phyloP scores from a whole-genome alignment of 2,797 vertebrate species.

The Lagodon rhomboides region DNA sequence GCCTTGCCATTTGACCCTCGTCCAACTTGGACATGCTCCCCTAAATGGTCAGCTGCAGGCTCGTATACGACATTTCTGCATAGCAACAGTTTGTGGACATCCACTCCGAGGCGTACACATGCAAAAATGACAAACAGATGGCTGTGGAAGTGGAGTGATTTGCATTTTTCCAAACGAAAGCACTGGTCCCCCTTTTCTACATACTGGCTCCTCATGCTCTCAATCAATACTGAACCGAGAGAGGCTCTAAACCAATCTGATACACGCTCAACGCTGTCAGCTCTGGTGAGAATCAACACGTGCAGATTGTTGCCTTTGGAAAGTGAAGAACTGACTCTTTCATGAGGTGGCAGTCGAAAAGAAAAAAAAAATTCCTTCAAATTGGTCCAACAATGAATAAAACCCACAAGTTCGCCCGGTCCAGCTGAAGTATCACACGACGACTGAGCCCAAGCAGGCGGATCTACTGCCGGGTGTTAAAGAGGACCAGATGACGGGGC shows the following conservation, averaged over 20 bases:
- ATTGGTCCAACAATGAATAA: constrained; percentile 61
- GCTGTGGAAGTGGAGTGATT: constrained; percentile 22
- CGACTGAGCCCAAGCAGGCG: constrained; percentile 46
- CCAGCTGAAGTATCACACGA: constrained; percentile 68
- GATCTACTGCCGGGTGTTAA: constrained; percentile 65
- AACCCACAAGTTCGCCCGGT: constrained; percentile 48
- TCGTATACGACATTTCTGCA: constrained; percentile 43
- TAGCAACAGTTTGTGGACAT: constrained; percentile 59
- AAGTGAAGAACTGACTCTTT: constrained; percentile 72
- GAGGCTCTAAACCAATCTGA: constrained; percentile 29
- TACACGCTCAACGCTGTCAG: constrained; percentile 31
- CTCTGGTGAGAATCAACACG: constrained; percentile 49
- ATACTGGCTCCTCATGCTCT: constrained; percentile 23
- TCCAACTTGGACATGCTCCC: constrained; percentile 57
- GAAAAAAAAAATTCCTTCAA: constrained; percentile 53
- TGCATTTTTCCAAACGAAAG: constrained; percentile 37
- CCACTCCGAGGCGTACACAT: constrained; percentile 30
- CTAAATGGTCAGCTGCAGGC: constrained; percentile 56
- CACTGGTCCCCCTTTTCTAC: constrained; percentile 26
- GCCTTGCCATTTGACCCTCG: constrained; percentile 64
- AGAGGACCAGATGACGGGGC: constrained; percentile 78
- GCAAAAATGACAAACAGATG: constrained; percentile 65
- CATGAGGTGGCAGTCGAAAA: constrained; percentile 57
- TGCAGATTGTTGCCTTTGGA: constrained; percentile 72
- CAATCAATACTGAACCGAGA: constrained; percentile 30